phyloP scores from a whole-genome alignment of 2,888 invertebrate species.

The Drosophila algonquin region DNA sequence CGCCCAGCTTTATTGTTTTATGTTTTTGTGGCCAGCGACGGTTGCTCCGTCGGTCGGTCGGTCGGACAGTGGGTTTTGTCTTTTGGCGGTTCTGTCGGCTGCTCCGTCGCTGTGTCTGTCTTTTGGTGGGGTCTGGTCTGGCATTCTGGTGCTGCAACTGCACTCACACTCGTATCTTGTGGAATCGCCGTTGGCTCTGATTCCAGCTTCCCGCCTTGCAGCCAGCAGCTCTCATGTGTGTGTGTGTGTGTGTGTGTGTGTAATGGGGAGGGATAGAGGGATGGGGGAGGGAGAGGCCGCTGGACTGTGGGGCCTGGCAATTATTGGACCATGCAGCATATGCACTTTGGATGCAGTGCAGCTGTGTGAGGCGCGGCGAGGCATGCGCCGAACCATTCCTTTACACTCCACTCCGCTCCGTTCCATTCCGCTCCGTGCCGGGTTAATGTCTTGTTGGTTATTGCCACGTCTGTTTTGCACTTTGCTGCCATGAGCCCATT shows the following conservation, averaged over 20 bases:
- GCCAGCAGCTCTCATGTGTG: slow-evolving; percentile 59
- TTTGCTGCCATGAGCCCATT: slow-evolving; percentile 62
- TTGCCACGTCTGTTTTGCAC: slow-evolving; percentile 67
- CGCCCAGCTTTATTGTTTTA: slow-evolving; percentile 78
- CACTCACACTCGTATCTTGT: slow-evolving; percentile 53
- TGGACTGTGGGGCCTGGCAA: slow-evolving; percentile 24
- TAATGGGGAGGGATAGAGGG: slow-evolving; percentile 11
- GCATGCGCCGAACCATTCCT: slow-evolving; percentile 45
- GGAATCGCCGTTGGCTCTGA: slow-evolving; percentile 60
- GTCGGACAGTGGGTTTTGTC: slow-evolving; percentile 12
- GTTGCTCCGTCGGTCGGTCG: slow-evolving; percentile 14
- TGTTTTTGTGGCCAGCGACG: slow-evolving; percentile 68
- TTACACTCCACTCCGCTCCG: slow-evolving; percentile 12
- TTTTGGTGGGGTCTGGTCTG: slow-evolving; percentile 25
- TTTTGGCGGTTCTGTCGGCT: slow-evolving; percentile 9
- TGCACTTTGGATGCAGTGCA: slow-evolving; percentile 49
- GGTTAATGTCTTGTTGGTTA: slow-evolving; percentile 80
- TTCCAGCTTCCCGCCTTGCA: slow-evolving; percentile 51
- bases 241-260: background rate
- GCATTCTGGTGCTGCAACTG: slow-evolving; percentile 42
- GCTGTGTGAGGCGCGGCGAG: slow-evolving; percentile 45
- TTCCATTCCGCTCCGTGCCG: slow-evolving; percentile 46
- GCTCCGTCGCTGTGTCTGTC: slow-evolving; percentile 11
- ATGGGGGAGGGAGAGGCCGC: slow-evolving; percentile 16
- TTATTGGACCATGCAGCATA: slow-evolving; percentile 48